Percentiles rank a stretch among this genome's conserved stretches.
Evolutionary conservation across 2,113 vertebrate species (phyloP).

Genomic region (Morone saxatilis): DNA sequence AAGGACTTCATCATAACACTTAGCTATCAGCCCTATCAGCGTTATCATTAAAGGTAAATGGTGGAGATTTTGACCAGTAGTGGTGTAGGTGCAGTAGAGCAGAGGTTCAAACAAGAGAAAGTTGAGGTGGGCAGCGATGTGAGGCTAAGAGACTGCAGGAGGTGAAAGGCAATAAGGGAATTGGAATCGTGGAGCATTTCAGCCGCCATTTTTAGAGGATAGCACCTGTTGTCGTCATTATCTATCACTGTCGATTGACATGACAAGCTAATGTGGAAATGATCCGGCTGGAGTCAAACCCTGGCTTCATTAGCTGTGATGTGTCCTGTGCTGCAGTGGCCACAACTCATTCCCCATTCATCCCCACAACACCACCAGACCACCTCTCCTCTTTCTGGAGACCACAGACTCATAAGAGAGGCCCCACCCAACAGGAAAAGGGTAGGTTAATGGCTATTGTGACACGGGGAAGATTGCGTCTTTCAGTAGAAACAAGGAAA

Average conservation of each 20-base stretch:
- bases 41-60: neutral
- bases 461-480: constrained; percentile 17
- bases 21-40: neutral
- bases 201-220: too few species aligned
- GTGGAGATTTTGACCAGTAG: too few species aligned
- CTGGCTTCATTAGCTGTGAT: constrained; percentile 71
- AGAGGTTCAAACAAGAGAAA: too few species aligned
- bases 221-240: too few species aligned
- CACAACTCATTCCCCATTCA: constrained; percentile 62
- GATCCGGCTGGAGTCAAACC: constrained; percentile 54
- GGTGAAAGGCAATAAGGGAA: too few species aligned
- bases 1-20: neutral
- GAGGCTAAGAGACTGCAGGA: too few species aligned
- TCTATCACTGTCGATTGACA: neutral
- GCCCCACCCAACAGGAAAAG: constrained; percentile 23
- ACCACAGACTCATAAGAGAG: constrained; percentile 63
- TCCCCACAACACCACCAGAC: constrained; percentile 12
- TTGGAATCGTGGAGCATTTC: too few species aligned
- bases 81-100: too few species aligned
- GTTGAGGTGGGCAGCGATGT: too few species aligned
- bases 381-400: constrained; percentile 4
- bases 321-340: constrained; percentile 48
- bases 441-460: constrained; percentile 30
- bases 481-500: constrained; percentile 38
- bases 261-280: constrained; percentile 51